phyloP scores from a whole-genome alignment of 2,797 vertebrate genomes.

The Phoeniculus purpureus region DNA sequence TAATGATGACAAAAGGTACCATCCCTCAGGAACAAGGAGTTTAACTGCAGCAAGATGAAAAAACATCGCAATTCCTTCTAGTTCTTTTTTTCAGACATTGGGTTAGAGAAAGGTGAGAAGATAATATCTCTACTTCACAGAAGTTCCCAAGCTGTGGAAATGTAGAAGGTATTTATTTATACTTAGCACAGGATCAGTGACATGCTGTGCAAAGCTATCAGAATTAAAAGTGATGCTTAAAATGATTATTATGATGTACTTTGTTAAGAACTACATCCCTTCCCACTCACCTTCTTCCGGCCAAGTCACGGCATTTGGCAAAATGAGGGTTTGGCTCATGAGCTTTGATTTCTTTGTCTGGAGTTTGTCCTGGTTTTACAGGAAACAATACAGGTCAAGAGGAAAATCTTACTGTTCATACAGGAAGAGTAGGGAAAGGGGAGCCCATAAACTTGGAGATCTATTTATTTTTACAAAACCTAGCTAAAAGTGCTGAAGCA shows the following conservation, averaged over 20 bases:
- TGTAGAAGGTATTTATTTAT: not conserved
- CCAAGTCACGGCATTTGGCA: conserved; percentile 21
- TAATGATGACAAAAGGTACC: not conserved
- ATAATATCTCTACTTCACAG: not conserved
- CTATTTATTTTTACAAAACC: not conserved
- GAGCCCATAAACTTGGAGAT: not conserved
- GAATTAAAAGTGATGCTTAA: not conserved
- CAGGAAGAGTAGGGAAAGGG: not conserved
- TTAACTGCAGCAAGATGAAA: not conserved
- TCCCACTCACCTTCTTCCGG: not conserved
- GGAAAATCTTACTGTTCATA: not conserved
- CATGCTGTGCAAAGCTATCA: not conserved
- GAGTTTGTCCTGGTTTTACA: not conserved
- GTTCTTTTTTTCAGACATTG: not conserved
- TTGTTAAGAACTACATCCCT: not conserved
- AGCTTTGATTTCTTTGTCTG: not conserved
- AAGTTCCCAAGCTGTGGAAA: not conserved
- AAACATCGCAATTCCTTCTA: not conserved
- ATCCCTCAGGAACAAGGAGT: not conserved
- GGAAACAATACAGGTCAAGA: not conserved
- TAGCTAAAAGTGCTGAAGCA: not conserved
- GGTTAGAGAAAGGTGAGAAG: not conserved
- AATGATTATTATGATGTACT: not conserved
- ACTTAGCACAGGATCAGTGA: not conserved
- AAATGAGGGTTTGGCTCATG: conserved; percentile 7